phyloP scores from a whole-genome alignment of 64 coral and sea anemone genomes.

The Pachyseris speciosa region DNA sequence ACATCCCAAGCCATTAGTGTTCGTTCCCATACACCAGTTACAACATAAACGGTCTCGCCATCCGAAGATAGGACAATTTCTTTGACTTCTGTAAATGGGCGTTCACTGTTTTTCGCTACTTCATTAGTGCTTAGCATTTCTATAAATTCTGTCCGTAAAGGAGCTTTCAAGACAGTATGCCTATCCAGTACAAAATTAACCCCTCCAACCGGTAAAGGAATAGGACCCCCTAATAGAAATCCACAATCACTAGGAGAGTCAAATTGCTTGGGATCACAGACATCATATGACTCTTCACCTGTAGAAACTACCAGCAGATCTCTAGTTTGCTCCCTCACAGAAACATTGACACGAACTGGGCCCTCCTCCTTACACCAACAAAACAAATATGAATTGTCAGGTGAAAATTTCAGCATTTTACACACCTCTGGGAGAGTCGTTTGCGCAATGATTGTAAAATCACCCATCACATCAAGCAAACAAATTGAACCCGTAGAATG shows the following conservation, averaged over 20 bases:
- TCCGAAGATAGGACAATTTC: neutral
- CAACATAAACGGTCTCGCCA: neutral
- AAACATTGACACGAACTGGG: neutral
- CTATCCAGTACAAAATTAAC: neutral
- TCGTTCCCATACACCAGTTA: neutral
- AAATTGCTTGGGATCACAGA: neutral
- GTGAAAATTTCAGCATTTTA: slow-evolving; percentile 2
- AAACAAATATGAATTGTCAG: neutral
- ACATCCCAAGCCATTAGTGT: neutral
- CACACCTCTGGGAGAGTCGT: neutral
- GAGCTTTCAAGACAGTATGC: neutral
- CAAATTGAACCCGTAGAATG: neutral
- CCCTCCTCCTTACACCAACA: neutral
- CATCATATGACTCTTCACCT: no score
- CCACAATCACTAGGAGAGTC: neutral
- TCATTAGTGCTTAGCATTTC: neutral
- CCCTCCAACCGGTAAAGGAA: neutral
- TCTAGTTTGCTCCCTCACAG: neutral
- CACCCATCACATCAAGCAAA: neutral
- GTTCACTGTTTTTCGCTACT: neutral
- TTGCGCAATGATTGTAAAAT: neutral
- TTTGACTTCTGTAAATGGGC: neutral
- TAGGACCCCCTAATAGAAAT: slow-evolving; percentile 12
- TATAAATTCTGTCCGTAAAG: neutral
- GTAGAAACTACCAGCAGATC: no score